Base-by-base conservation (phyloP, 2,888 invertebrate genomes). In the Calameuta pallipes region DNA sequence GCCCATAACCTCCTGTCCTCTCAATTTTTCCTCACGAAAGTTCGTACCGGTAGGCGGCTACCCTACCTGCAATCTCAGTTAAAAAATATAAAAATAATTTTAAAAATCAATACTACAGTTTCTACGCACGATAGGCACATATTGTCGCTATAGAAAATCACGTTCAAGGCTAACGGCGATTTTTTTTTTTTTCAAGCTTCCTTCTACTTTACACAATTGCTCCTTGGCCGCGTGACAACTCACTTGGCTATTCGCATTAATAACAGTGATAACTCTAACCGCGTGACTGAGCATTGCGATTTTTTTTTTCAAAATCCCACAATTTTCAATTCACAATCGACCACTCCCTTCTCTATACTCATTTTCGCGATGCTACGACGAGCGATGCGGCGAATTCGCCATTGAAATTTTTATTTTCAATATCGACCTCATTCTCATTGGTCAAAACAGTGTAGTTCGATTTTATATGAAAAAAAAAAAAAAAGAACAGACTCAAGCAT, bases 11-110 rank as follows among this genome's bases (percentile, higher is more conserved):
- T 33, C 31, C 33, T 6, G 31, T 30, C 70, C 33, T 11, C 13
- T 31, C 71, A 71, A n/a, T 31, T 33, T 71, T 34, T 30, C 31
- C 71, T 71, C 9, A 56, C 6, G 56, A 23, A 23, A 9, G 9
- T 56, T 9, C 9, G 2, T 23, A 56, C 9, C 23, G 2, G 56
- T 56, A 56, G 56, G 56, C 23, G 56, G 23, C 31, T 23, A 12
- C 68, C 33, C 76, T 73, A 75, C 69, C 73, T 73, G 74, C 36
- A 70, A 41, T 56, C 23, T 12, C 35, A 12, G 12, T 36, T 36
- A 0, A 36, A 36, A 36, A 12, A 36, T 0, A 23, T 15, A 6
- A 9, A 41, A 41, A 6, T 15, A 41, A 23, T 41, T 12, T 3
- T 1, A 0, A 12, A 41, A 23, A 56, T 56, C 9, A 56, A 6